Base-by-base conservation (phyloP, 2,888 invertebrate genomes). In the Andrena camellia region DNA sequence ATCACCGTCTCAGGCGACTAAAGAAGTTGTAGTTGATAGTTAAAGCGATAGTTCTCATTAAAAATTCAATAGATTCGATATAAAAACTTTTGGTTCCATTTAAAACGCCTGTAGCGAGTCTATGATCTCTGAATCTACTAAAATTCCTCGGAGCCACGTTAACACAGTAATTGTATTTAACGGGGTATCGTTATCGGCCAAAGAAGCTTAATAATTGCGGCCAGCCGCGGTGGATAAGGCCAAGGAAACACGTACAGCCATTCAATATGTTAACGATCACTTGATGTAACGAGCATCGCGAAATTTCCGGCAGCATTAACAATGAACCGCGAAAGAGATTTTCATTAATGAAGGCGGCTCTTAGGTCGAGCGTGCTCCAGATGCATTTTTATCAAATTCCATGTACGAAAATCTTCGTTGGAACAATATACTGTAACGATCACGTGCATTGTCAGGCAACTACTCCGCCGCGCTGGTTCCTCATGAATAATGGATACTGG, bases 401-500 rank as follows among this genome's bases (percentile, higher is more conserved):
- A 57, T 42, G 72, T n/a, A 80, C 79, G 70, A 79, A 71, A 54
- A 63, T 57, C 72, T 35, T 20, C 13, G 35, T 8, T 8, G 31
- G 10, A 74, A 72, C 74, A 83, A 78, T 84, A 75, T 69, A 52
- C 54, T 60, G 60, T 59, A 81, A 81, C 60, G 71, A 81, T 83
- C 75, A 88, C 86, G 86, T 89, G 88, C 90, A 91, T 91, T 92
- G 91, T 91, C 90, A 87, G 89, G 84, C 78, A 57, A 26, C 57
- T 13, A 85, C 84, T 88, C 87, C 88, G 86, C 85, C 87, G 86
- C 81, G 85, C 74, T 71, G 88, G 81, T 86, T 85, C 82, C 89
- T 91, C 89, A 91, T 93, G 92, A 92, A 93, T 93, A 93, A 92
- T 93, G 91, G 90, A 93, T 92, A 88, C 87, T 84, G 85, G 90